Base-by-base conservation (phyloP, 2,797 vertebrate species). In the Echeneis naucrates region DNA sequence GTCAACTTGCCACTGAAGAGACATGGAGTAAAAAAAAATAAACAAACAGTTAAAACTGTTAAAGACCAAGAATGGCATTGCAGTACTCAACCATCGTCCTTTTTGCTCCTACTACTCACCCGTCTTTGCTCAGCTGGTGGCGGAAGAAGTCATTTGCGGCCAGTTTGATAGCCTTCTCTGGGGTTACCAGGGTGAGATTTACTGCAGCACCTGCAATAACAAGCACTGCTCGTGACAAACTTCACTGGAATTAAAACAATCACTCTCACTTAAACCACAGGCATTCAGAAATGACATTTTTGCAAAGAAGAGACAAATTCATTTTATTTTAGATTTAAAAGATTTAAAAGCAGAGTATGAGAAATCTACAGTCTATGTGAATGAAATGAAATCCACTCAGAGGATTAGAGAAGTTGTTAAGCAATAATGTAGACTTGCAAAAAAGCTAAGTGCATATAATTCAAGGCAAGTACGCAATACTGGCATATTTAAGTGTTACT, bases 111-210 rank as follows among this genome's bases (percentile, higher is more conserved):
- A 7, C 44, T 32, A 88, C 93, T 81, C 78, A 96, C 95, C 94
- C 91, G 38, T 95, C 93, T 90, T 88, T 94, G 87, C 93, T 89
- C 73, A 96, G 63, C 44, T 85, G 92, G 67, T 94, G 91, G 60
- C 95, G 94, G 79, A 95, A 96, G 82, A 94, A 95, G 85, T 96
- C 95, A 68, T 96, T 96, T 57, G 94, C 95, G 30, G 95, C 95
- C 0, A 96, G 92, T 88, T 95, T 96, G 84, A 96, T 95, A 73
- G 94, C 95, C 72, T 96, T 96, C 86, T 97, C 95, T 0, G 95
- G 95, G 58, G 94, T 96, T 60, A 96, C 95, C 68, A 96, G 87
- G 64, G 95, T 95, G 48, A 96, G 90, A 81, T 96, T 96, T 53
- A 96, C 95, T 40, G 95, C 91, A 54, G 95, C 95, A 69, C 95